These are phyloP conservation scores for Colletes collaris DNA, from an alignment of 2,888 invertebrate species.

Conservation along the genomic window DNA sequence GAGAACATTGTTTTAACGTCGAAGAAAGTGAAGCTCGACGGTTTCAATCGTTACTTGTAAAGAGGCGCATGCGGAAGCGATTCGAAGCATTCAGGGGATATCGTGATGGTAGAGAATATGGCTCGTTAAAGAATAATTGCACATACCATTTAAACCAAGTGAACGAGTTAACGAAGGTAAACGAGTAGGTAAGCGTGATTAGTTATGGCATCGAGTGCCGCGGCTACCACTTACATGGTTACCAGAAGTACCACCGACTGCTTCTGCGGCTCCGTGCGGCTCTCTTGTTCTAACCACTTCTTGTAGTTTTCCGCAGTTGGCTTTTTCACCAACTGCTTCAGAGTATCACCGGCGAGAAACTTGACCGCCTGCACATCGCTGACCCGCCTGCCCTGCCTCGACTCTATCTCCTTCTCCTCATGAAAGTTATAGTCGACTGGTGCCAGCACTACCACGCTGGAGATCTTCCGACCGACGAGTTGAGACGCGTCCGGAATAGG, in stretches of 20 bases:
- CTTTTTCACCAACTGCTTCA: slow-evolving; percentile 90
- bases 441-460: slow-evolving; percentile 93
- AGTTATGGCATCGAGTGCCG: slow-evolving; percentile 38
- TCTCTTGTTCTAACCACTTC: slow-evolving; percentile 91
- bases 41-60: neutral
- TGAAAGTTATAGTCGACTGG: slow-evolving; percentile 90
- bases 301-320: slow-evolving; percentile 91
- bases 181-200: slow-evolving; percentile 40
- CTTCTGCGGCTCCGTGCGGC: slow-evolving; percentile 88
- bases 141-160: slow-evolving; percentile 23
- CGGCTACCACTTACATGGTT: slow-evolving; percentile 88
- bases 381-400: slow-evolving; percentile 83
- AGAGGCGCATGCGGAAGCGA: slow-evolving; percentile 37
- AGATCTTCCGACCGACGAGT: slow-evolving; percentile 90
- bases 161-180: slow-evolving; percentile 42
- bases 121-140: slow-evolving; percentile 44
- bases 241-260: slow-evolving; percentile 93
- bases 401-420: slow-evolving; percentile 74
- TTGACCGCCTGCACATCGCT: slow-evolving; percentile 88
- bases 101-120: slow-evolving; percentile 7
- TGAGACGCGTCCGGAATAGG: slow-evolving; percentile 92
- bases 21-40: slow-evolving; percentile 38
- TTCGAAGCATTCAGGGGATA: slow-evolving; percentile 9
- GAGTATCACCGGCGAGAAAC: slow-evolving; percentile 89
- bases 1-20: slow-evolving; percentile 22